Conservation (phyloP, 2,888 invertebrate species). For the Campoletis raptor region DNA sequence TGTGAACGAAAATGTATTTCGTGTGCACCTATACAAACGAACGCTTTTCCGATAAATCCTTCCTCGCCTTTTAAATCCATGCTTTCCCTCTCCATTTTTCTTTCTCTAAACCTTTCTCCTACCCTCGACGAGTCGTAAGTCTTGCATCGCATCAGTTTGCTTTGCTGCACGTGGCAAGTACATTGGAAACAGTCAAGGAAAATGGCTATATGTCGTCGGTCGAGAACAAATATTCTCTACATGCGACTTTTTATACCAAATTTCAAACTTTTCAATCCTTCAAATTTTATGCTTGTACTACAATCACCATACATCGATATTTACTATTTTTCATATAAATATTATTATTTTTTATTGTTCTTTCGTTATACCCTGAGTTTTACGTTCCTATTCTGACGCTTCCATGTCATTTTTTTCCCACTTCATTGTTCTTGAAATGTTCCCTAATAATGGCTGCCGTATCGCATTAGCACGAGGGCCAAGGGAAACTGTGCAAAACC, state of each 20-base stretch:
- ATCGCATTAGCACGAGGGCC: too few relatives aligned
- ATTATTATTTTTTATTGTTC: background rate
- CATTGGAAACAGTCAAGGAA: constrained; percentile 12
- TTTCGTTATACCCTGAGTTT: background rate
- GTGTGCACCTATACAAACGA: constrained; percentile 2
- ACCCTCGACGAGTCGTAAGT: constrained; percentile 30
- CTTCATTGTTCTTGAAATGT: too few relatives aligned
- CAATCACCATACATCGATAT: background rate
- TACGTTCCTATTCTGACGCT: background rate
- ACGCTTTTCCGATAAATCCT: constrained; percentile 55
- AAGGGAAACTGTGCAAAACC: too few relatives aligned
- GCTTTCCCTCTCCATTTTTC: background rate
- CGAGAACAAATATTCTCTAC: background rate
- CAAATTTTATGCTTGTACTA: background rate
- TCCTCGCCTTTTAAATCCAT: constrained; percentile 47
- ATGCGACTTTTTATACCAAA: background rate
- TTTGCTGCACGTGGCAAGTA: constrained; percentile 45
- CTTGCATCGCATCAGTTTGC: constrained; percentile 38
- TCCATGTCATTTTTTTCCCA: too few relatives aligned
- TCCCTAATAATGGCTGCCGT: too few relatives aligned
- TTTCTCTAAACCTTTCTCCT: background rate
- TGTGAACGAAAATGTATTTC: constrained; percentile 33
- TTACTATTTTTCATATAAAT: background rate
- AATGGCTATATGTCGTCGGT: background rate
- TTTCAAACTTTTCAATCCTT: background rate